These are phyloP conservation scores for Hyla sarda DNA, from an alignment of 2,113 vertebrate species.

Conservation along the genomic window DNA sequence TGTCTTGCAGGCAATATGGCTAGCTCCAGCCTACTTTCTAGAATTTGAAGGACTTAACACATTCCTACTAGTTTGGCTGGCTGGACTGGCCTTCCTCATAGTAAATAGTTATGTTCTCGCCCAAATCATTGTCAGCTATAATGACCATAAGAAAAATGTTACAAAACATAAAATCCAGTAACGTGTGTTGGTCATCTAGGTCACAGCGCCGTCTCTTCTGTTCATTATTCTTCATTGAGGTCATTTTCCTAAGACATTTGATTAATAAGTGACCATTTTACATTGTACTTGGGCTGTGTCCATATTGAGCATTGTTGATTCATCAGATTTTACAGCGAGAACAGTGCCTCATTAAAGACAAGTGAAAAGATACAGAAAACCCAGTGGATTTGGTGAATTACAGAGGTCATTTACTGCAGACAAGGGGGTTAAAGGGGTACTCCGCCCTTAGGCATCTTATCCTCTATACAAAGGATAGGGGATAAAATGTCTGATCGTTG, in stretches of 20 bases:
- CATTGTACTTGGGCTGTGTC: background rate
- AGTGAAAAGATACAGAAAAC: too few relatives aligned
- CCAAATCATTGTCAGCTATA: slow-evolving; percentile 87
- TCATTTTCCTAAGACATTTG: background rate
- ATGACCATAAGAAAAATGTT: slow-evolving; percentile 27
- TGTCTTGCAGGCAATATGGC: slow-evolving; percentile 81
- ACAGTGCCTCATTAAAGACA: too few relatives aligned
- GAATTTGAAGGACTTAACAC: slow-evolving; percentile 91
- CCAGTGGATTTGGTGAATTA: too few relatives aligned
- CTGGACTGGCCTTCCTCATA: slow-evolving; percentile 85
- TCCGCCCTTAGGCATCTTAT: too few relatives aligned
- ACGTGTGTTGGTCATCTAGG: background rate
- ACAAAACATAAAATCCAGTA: background rate
- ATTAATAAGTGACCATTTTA: background rate
- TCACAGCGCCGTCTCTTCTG: background rate
- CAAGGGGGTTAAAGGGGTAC: too few relatives aligned
- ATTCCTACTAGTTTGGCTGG: slow-evolving; percentile 86
- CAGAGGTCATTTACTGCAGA: too few relatives aligned
- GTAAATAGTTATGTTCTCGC: slow-evolving; percentile 85
- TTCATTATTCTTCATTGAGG: background rate
- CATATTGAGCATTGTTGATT: background rate
- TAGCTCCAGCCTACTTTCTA: slow-evolving; percentile 85
- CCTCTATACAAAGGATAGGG: too few relatives aligned
- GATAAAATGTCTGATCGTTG: too few relatives aligned
- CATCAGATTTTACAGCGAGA: too few relatives aligned